Base-by-base conservation (phyloP, 2,113 vertebrate species). In the Heterochromis multidens region DNA sequence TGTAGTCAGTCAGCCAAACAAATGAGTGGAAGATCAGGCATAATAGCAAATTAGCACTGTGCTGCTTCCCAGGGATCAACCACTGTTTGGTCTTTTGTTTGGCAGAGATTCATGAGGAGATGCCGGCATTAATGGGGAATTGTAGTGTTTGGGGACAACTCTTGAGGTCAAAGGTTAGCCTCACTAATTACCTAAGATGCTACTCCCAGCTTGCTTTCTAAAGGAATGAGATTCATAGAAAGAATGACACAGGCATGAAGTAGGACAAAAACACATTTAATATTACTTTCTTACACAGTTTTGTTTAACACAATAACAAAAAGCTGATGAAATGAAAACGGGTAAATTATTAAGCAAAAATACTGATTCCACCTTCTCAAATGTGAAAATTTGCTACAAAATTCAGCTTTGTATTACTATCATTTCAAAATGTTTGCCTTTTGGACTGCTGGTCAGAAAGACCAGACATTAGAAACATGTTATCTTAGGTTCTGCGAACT, bases 161-260 rank as follows among this genome's bases (percentile, higher is more conserved):
- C 37, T 72, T 7, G 2, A 82, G 93, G 91, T 91, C 91, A 84
- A 70, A 83, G 90, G 90, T 90, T 86, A 82, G 63, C 80, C 76
- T 85, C 46, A 17, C 84, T 89, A 89, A 92, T 94, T 92, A 93
- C 89, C 92, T 91, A 83, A 57, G 88, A 92, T 86, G 88, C 87
- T 76, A 33, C 54, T 61, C 82, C 74, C 79, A 52, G 81, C 83
- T 59, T 49, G 72, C 72, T 82, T 82, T 86, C 10, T 1, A 85
- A 78, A 52, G 78, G 59, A 82, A 83, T 43, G 78, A 79, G 63
- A 29, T 72, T 61, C 57, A 57, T 62, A 49, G 82, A 79, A 58
- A 82, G 84, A n/a, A 52, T 54, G 77, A 79, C 82, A 86, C 52
- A 62, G 16, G 33, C 33, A 12, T 23, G 25, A 58, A 85, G 49